Evolutionary conservation across 2,888 invertebrate species (phyloP), one percentile per base, ranked within the genome.

Genomic region (Cyclophora albipunctata): DNA sequence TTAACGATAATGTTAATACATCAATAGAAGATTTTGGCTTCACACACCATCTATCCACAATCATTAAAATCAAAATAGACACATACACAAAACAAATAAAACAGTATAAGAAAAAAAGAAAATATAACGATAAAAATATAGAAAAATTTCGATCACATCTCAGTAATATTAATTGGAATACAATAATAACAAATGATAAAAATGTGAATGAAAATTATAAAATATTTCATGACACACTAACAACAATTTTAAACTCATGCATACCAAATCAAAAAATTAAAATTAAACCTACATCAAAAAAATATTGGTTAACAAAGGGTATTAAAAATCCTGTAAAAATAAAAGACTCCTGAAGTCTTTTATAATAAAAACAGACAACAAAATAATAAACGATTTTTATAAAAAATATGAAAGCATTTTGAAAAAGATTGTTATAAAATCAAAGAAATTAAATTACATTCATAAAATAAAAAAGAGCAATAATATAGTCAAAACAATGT

Each of bases 1-100:
- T 48, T 45, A 45, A 44, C 6, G 34, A 45, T 41, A 20, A 34
- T 34, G n/a, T 20, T 3, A 34, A 40, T 20, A 45, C 4, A 20
- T 40, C 45, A 20, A 44, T 51, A 3, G 45, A 47, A 37, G 47
- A 51, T 34, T 45, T 47, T 7, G 50, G 50, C 3, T 45, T 51
- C 40, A 44, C 47, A 35, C 40, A 51, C 37, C 50, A 51, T 34
- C 20, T 5, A 7, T n/a, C 43, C 4, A 48, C 48, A 35, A 48
- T 3, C 5, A 43, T 48, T 7, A 7, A 45, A n/a, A 34, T 45
- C 6, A 49, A 40, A 5, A 20, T 20, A 42, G 20, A 42, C 20
- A 7, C 3, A 42, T 42, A 42, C 7, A 20, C 4, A 3, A 3
- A 42, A 20, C 20, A 4, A 4, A 42, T 7, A 7, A 42, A 5